phyloP scores from a whole-genome alignment of 2,888 invertebrate genomes.

The Brachyopa scutellaris region DNA sequence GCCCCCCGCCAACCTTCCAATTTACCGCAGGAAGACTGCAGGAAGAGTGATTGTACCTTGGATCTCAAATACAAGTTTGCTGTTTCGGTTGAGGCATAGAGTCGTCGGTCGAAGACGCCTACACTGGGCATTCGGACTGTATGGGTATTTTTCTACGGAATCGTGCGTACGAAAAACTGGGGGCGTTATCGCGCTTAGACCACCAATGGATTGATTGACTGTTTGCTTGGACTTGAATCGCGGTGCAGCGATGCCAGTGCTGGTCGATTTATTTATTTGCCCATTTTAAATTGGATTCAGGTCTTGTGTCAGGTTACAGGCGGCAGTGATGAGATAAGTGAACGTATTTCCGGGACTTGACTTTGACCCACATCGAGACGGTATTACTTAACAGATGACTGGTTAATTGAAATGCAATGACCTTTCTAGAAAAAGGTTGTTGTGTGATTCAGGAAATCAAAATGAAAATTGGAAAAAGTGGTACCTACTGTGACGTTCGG shows the following conservation, averaged over 20 bases:
- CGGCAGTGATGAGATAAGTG: neutral
- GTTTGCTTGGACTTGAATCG: slow-evolving; percentile 22
- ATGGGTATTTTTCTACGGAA: slow-evolving; percentile 40
- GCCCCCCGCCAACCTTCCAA: no score
- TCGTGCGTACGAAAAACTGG: slow-evolving; percentile 66
- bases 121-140: slow-evolving; percentile 31
- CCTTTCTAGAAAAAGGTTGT: no score
- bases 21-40: slow-evolving; percentile 20
- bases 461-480: no score
- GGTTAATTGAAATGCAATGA: no score
- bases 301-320: slow-evolving; percentile 29
- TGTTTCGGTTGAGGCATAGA: slow-evolving; percentile 35
- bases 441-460: no score
- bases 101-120: slow-evolving; percentile 49
- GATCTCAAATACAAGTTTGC: slow-evolving; percentile 46
- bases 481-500: no score
- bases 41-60: slow-evolving; percentile 61
- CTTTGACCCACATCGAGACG: neutral
- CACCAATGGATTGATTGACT: slow-evolving; percentile 69
- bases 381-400: no score
- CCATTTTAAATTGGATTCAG: slow-evolving; percentile 31
- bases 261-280: slow-evolving; percentile 52
- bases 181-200: slow-evolving; percentile 64
- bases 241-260: neutral
- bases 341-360: neutral